Percentiles rank a stretch among this genome's conserved stretches.
phyloP scores from a whole-genome alignment of 2,113 vertebrate genomes.

The Podilymbus podiceps region DNA sequence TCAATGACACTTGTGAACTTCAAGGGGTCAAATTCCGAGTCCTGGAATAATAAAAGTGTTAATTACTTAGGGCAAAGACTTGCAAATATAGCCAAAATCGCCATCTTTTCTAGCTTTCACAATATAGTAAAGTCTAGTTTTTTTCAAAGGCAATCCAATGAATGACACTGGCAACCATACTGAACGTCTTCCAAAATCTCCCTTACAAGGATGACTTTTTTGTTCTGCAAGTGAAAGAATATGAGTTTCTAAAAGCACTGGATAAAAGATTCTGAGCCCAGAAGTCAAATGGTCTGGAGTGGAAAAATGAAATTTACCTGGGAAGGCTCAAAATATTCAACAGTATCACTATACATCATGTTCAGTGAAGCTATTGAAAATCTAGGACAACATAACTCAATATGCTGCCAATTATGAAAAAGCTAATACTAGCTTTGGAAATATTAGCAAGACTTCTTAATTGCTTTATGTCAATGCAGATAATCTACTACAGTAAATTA shows the following conservation, averaged over 20 bases:
- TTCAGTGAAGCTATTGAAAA: neutral
- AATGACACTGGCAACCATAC: neutral
- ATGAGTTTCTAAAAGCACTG: neutral
- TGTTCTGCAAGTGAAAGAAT: neutral
- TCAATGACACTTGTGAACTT: conserved; percentile 94
- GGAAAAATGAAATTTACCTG: neutral
- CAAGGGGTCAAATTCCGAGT: conserved; percentile 91
- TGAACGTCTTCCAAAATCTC: neutral
- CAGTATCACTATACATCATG: neutral
- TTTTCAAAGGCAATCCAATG: neutral
- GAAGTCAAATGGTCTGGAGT: neutral
- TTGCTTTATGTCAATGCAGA: neutral
- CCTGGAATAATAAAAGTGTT: conserved; percentile 76
- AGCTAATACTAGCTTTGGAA: neutral
- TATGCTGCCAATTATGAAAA: neutral
- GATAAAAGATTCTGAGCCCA: neutral
- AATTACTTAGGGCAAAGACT: neutral
- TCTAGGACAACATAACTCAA: neutral
- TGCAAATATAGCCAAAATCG: neutral
- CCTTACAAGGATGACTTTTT: neutral
- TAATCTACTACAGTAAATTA: conserved; percentile 28
- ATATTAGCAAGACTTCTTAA: neutral
- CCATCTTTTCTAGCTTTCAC: neutral
- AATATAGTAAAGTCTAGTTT: neutral
- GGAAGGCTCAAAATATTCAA: neutral